Evolutionary conservation across 2,888 invertebrate genomes (phyloP), one percentile per base, ranked within the genome.

Genomic region (Polydrusus pterygomalis): DNA sequence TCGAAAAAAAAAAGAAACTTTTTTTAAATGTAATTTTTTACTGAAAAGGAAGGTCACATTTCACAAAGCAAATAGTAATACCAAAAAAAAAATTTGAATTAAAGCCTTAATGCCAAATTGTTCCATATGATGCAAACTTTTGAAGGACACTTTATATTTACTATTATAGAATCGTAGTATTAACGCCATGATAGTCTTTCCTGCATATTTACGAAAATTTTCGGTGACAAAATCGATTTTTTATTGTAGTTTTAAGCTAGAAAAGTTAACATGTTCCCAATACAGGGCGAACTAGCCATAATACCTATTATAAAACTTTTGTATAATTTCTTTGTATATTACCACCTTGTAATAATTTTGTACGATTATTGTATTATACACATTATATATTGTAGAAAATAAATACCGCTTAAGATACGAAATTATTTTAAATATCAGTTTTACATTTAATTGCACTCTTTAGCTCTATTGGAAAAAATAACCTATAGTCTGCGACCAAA

Each of bases 241-340:
- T 86, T 86, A 87, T 85, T 85, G 84, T 87, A 87, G 86, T 80
- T 81, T 82, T 87, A 86, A 86, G 85, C 82, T 86, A 85, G 81
- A 78, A 81, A 72, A 76, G 63, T 76, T 63, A 76, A 80, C 82
- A 83, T 82, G 81, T 85, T 85, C 81, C 84, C 81, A 85, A 58
- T 54, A 40, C 76, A 69, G 69, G 58, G 62, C 72, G 71, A 72
- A 76, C 64, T 72, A 56, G 67, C 68, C 58, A 49, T 65, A 67
- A 62, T 49, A 54, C 20, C 34, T 38, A 34, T 51, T 34, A 58
- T 20, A 30, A 64, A 71, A 38, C 17, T n/a, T 63, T 58, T 65
- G 38, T 58, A 65, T 56, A 65, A 20, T 72, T 56, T 64, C 38
- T 72, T 72, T 71, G 38, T 62, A 64, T 64, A 64, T 47, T 64